Base-by-base conservation (phyloP, 2,113 vertebrate species). In the Pteruthius melanotis region DNA sequence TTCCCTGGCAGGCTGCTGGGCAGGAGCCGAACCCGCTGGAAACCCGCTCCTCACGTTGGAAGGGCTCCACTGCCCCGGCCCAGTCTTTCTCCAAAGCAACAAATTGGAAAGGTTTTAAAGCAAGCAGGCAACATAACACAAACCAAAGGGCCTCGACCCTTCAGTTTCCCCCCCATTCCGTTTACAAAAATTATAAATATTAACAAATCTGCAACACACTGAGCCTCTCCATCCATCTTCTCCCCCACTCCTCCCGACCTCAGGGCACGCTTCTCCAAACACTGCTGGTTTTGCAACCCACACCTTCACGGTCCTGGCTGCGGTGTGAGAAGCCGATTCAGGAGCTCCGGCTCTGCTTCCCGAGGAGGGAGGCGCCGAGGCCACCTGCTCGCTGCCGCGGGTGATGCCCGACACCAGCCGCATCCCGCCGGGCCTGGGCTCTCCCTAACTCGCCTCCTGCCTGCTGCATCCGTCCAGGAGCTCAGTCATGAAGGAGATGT, bases 401-500 rank as follows among this genome's bases (percentile, higher is more conserved):
- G 28, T 13, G 45, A 15, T 64, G 33, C 19, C 21, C 21, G 33
- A 40, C 10, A 35, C 15, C 39, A 10, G 64, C 63, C 44, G 30
- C 6, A 7, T 24, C 59, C 70, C 63, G 6, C 45, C 37, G 44
- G 35, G 33, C 31, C 47, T 14, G 30, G 28, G 37, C 4, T 2
- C 50, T 13, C 57, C 44, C 92, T 97, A 97, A 66, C 93, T 69
- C 15, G 40, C 42, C 10, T 95, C 84, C 86, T 95, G 61, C 42
- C 93, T 72, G 50, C 91, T 72, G 77, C 95, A 88, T 75, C 92
- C 69, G n/a, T 98, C 98, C 96, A 99, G 94, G 74, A 99, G 98
- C 93, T 99, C 99, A 5, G 98, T 99, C 99, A 99, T 99, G 95
- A 99, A 99, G 87, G 99, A 98, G 89, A 99, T 99, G 96, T 99